Conservation (phyloP, 2,888 invertebrate genomes). For the Pyrocoelia pectoralis region DNA sequence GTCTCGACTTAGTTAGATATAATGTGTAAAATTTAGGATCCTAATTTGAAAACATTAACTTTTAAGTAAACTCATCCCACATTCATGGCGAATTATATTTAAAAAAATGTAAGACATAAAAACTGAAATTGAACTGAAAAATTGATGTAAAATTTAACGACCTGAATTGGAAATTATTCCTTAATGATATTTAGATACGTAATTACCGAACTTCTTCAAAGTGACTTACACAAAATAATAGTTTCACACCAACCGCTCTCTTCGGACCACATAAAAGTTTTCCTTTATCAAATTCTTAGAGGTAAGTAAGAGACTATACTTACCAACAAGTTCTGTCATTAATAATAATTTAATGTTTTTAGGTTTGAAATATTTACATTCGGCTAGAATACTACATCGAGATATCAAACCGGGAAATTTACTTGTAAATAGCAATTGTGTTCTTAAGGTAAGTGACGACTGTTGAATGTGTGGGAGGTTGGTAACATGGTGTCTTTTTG, state of each 20-base stretch:
- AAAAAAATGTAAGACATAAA: too few relatives aligned
- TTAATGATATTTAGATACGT: conserved; percentile 81
- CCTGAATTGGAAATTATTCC: conserved; percentile 38
- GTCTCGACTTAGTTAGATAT: too few relatives aligned
- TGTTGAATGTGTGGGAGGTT: too few relatives aligned
- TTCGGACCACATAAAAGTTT: conserved; percentile 99
- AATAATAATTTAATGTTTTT: conserved; percentile 50
- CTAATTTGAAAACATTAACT: too few relatives aligned
- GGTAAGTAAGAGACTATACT: conserved; percentile 71
- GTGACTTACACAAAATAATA: conserved; percentile 99
- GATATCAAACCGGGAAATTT: conserved; percentile 99
- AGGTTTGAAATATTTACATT: conserved; percentile 98
- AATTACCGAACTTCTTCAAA: conserved; percentile 98
- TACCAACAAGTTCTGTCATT: too few relatives aligned
- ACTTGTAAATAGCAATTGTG: conserved; percentile 98
- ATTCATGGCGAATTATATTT: too few relatives aligned
- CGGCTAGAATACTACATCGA: conserved; percentile 96
- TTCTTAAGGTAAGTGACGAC: conserved; percentile 78
- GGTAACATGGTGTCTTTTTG: conserved; percentile 36
- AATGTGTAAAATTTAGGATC: too few relatives aligned
- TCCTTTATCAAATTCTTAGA: conserved; percentile 99
- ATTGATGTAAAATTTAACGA: too few relatives aligned
- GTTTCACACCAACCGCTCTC: conserved; percentile 99
- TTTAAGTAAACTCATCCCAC: too few relatives aligned
- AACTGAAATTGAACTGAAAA: too few relatives aligned